Evolutionary conservation across 2,888 invertebrate species (phyloP), one percentile per base, ranked within the genome.

Genomic region (Leucophenga montana): DNA sequence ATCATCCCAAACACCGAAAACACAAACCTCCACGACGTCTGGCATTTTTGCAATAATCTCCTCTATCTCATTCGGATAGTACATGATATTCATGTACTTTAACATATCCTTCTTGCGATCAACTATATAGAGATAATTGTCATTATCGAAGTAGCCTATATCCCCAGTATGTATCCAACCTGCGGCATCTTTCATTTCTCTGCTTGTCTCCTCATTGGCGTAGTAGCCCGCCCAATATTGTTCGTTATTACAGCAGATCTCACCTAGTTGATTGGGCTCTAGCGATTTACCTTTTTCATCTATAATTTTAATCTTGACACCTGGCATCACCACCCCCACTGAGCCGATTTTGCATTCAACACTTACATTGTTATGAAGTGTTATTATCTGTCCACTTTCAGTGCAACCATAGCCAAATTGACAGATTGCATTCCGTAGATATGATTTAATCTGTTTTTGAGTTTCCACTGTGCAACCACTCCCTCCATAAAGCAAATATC

Each of bases 21-120:
- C 86, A 48, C 83, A 85, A 20, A 78, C 84, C 27, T 81, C 76
- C 11, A 72, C 20, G 6, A 87, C 79, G 4, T 82, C 83, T 3
- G 83, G 81, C 61, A 85, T 62, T 61, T 79, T 75, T 14, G 72
- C 59, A 20, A 87, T 81, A 20, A 83, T 71, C 14, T 76, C 73
- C 68, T 87, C 87, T 3, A 87, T 77, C 54, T 86, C 85, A 14
- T 74, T 75, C 65, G 86, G 85, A 75, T 77, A 86, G 22, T 82
- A 79, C 22, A 83, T 79, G 70, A 74, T 78, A 61, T 79, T 78
- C 8, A 82, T 73, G 70, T 84, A 85, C 70, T 85, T 85, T 1
- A 86, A 69, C 62, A 85, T 77, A 50, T 88, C 87, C 74, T 87
- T 88, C 59, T 82, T 85, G n/a, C 88, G 80, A 68, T 82, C 88